A percentile compares a stretch with the other conserved stretches of the same genome.
phyloP scores from a whole-genome alignment of 2,797 vertebrate genomes.

The Avahi laniger region DNA sequence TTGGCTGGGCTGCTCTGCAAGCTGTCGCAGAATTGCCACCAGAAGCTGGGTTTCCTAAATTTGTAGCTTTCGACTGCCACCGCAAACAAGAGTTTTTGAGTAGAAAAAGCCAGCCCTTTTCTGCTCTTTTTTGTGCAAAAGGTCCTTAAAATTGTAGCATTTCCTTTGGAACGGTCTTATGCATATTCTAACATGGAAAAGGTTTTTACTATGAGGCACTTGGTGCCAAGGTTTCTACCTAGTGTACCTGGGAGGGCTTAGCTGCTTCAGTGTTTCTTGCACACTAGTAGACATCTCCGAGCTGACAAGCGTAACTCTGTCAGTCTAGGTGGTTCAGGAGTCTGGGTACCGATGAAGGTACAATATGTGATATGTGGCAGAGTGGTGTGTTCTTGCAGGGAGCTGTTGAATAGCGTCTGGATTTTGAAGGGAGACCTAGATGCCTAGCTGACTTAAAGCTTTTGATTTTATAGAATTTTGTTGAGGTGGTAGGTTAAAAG shows the following conservation, averaged over 20 bases:
- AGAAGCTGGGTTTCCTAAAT: not conserved
- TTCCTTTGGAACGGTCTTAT: not conserved
- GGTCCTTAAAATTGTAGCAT: not conserved
- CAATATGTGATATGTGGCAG: not conserved
- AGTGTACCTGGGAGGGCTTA: not conserved
- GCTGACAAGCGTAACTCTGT: constrained; percentile 39
- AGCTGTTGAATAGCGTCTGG: constrained; percentile 1
- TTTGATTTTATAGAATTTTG: constrained; percentile 19
- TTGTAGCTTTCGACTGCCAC: not conserved
- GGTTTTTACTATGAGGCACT: not conserved
- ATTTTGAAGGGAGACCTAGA: not conserved
- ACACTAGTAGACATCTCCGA: not conserved
- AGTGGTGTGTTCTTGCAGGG: not conserved
- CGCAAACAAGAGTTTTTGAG: constrained; percentile 34
- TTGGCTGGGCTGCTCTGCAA: not conserved
- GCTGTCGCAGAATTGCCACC: not conserved
- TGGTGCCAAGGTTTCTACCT: constrained; percentile 17
- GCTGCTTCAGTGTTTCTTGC: not conserved
- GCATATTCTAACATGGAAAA: not conserved
- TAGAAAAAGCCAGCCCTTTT: not conserved
- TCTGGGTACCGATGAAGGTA: not conserved
- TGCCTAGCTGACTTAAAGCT: not conserved
- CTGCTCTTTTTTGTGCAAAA: not conserved
- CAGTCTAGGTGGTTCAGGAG: constrained; percentile 49
- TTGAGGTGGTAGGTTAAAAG: constrained; percentile 5